A percentile compares a stretch with the other conserved stretches of the same genome.
These are phyloP conservation scores for Tetrao urogallus DNA, from an alignment of 2,113 vertebrate genomes.

Conservation along the genomic window DNA sequence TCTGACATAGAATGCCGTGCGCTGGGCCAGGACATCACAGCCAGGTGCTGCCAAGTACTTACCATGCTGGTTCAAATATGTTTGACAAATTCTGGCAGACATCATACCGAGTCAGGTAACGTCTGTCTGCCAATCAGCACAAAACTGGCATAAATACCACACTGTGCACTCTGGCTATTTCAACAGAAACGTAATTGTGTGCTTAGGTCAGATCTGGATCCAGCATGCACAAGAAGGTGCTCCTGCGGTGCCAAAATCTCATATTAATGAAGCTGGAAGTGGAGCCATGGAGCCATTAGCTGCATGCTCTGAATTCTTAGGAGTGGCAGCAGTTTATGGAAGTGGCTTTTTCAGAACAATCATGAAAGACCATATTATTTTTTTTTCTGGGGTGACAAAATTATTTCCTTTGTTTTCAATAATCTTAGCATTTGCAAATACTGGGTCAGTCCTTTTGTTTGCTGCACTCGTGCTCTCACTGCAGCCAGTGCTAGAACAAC, in stretches of 20 bases:
- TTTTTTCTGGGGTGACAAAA: background rate
- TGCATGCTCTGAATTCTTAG: slow-evolving; percentile 33
- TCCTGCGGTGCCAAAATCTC: slow-evolving; percentile 51
- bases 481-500: slow-evolving; percentile 15
- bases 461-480: background rate
- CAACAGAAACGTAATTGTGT: slow-evolving; percentile 38
- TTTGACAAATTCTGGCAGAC: slow-evolving; percentile 35
- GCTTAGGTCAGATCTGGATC: slow-evolving; percentile 19
- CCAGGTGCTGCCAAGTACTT: background rate
- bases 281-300: slow-evolving; percentile 1
- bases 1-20: background rate
- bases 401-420: slow-evolving; percentile 26
- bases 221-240: slow-evolving; percentile 3
- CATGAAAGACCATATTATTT: background rate
- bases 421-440: slow-evolving; percentile 20
- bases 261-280: slow-evolving; percentile 52
- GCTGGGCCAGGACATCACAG: background rate
- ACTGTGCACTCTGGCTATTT: slow-evolving; percentile 21
- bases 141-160: slow-evolving; percentile 33
- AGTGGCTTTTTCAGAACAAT: slow-evolving; percentile 8
- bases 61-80: slow-evolving; percentile 5
- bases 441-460: slow-evolving; percentile 26
- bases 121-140: slow-evolving; percentile 26
- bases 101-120: background rate
- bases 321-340: slow-evolving; percentile 9